Conservation (phyloP, 2,113 vertebrate species). For the Pionites leucogaster region DNA sequence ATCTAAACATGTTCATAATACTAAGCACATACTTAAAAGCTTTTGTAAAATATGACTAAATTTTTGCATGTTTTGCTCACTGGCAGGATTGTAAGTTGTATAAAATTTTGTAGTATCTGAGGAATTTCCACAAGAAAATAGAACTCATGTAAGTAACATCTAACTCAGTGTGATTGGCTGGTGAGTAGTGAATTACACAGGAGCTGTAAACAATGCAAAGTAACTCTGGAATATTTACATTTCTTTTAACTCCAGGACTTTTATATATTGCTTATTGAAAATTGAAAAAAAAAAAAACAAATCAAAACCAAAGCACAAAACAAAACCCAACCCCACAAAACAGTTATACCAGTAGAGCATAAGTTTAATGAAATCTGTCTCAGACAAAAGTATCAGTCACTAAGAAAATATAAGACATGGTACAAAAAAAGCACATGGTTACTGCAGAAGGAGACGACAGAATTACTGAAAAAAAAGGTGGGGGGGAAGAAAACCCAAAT, state of each 20-base stretch:
- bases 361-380: background rate
- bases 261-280: background rate
- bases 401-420: background rate
- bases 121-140: background rate
- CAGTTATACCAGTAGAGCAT: background rate
- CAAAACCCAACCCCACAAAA: background rate
- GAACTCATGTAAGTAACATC: background rate
- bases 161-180: background rate
- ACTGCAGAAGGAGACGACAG: background rate
- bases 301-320: background rate
- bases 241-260: background rate
- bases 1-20: background rate
- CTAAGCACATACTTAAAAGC: background rate
- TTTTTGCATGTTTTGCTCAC: background rate
- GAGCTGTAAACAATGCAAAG: background rate
- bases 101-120: background rate
- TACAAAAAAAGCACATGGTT: background rate
- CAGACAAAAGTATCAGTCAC: background rate
- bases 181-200: background rate
- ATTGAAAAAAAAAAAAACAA: background rate
- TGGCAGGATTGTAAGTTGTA: background rate
- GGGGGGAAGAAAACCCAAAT: accelerated
- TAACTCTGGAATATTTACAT: background rate
- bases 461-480: background rate
- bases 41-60: background rate